These are phyloP conservation scores for Cephus runcator DNA, from an alignment of 2,888 invertebrate species.

Conservation along the genomic window DNA sequence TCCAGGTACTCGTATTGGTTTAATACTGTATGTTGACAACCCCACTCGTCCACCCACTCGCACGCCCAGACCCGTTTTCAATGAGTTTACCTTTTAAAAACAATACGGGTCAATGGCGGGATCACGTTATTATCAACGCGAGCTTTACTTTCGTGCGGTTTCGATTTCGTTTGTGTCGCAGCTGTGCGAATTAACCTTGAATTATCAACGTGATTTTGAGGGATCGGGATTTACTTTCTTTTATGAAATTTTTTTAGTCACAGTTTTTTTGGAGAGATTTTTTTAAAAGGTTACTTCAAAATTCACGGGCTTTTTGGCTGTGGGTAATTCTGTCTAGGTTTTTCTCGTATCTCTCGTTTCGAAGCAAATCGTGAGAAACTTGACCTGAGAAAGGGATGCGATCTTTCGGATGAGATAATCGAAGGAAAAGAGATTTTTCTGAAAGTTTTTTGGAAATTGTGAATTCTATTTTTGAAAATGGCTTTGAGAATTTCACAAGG, in stretches of 20 bases:
- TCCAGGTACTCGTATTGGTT: neutral
- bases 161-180: neutral
- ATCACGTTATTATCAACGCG: slow-evolving; percentile 41
- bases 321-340: neutral
- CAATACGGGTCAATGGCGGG: slow-evolving; percentile 49
- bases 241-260: neutral
- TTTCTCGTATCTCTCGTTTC: neutral
- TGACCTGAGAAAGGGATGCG: neutral
- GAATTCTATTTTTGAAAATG: neutral
- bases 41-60: neutral
- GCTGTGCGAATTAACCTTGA: neutral
- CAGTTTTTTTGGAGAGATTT: too few relatives aligned
- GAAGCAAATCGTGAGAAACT: neutral
- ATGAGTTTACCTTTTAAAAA: slow-evolving; percentile 51
- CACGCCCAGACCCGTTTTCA: slow-evolving; percentile 39
- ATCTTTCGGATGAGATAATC: neutral
- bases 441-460: neutral
- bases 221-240: neutral
- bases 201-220: neutral
- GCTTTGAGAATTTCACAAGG: slow-evolving; percentile 34
- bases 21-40: neutral
- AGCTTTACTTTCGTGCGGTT: slow-evolving; percentile 7
- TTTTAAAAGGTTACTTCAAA: too few relatives aligned
- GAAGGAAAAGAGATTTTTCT: neutral
- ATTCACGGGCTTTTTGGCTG: neutral